These are phyloP conservation scores for Lithophane leautieri DNA, from an alignment of 2,888 invertebrate genomes.

Conservation along the genomic window DNA sequence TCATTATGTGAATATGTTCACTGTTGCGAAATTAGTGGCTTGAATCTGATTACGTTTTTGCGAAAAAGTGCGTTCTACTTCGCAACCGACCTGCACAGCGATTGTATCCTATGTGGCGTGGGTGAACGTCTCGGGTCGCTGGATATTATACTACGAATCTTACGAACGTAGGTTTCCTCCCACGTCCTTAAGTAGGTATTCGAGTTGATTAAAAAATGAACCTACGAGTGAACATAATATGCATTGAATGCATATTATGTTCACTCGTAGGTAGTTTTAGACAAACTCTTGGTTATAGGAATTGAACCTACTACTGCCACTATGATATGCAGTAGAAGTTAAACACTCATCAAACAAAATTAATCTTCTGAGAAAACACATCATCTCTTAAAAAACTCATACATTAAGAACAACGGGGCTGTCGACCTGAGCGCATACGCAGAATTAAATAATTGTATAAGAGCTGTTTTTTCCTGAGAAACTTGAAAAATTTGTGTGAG, in stretches of 20 bases:
- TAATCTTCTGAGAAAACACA: slow-evolving; percentile 50
- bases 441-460: slow-evolving; percentile 75
- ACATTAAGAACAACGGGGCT: slow-evolving; percentile 44
- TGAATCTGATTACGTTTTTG: slow-evolving; percentile 65
- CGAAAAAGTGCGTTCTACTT: slow-evolving; percentile 65
- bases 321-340: not conserved
- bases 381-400: slow-evolving; percentile 32
- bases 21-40: slow-evolving; percentile 65
- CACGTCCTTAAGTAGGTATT: slow-evolving; percentile 41
- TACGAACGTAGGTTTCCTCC: slow-evolving; percentile 61
- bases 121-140: slow-evolving; percentile 69
- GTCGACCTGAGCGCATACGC: slow-evolving; percentile 67
- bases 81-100: slow-evolving; percentile 69
- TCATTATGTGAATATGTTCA: slow-evolving; percentile 38
- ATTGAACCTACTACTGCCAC: not conserved
- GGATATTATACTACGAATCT: slow-evolving; percentile 61
- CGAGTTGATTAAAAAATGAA: slow-evolving; percentile 26
- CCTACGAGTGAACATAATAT: not conserved
- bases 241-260: too few species aligned
- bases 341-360: slow-evolving; percentile 29
- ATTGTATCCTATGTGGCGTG: slow-evolving; percentile 69
- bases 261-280: slow-evolving; percentile 2
- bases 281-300: not conserved
- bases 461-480: slow-evolving; percentile 75
- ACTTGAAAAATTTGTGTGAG: slow-evolving; percentile 62